Percentiles rank a stretch among this genome's conserved stretches.
Conservation (phyloP, 2,797 vertebrate genomes). For the Cercopithecus petaurista region DNA sequence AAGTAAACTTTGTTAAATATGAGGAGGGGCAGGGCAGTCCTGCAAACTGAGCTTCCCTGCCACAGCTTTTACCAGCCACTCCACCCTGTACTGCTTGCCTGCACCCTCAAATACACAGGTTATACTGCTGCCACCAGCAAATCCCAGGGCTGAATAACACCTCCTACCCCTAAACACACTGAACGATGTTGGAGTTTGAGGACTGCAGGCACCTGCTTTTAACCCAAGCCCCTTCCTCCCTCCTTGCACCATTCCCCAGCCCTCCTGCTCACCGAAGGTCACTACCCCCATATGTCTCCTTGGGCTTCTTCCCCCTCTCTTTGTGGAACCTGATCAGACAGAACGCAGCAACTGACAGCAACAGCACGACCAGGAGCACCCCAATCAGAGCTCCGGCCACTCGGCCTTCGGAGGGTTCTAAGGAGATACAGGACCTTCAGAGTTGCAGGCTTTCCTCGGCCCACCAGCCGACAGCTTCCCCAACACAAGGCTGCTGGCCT, state of each 20-base stretch:
- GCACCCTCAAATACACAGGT: not conserved
- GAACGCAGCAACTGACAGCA: slow-evolving; percentile 72
- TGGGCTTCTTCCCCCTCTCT: slow-evolving; percentile 63
- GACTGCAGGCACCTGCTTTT: not conserved
- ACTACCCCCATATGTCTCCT: slow-evolving; percentile 68
- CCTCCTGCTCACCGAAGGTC: slow-evolving; percentile 71
- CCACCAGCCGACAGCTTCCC: not conserved
- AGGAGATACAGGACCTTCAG: slow-evolving; percentile 53
- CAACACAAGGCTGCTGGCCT: not conserved
- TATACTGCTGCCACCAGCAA: not conserved
- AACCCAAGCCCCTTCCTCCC: not conserved
- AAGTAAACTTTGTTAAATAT: not conserved
- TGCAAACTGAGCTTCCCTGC: not conserved
- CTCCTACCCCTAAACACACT: not conserved
- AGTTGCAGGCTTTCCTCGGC: not conserved
- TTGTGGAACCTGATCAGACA: slow-evolving; percentile 80
- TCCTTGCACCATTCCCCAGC: not conserved
- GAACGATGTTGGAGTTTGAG: not conserved
- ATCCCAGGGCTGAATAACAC: not conserved
- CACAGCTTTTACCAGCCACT: not conserved
- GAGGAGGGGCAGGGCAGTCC: not conserved
- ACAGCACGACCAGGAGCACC: slow-evolving; percentile 79
- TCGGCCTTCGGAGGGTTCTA: slow-evolving; percentile 72
- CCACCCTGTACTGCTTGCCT: not conserved
- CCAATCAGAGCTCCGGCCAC: slow-evolving; percentile 83